These are phyloP conservation scores for Atherix ibis DNA, from an alignment of 2,888 invertebrate genomes.

Conservation along the genomic window DNA sequence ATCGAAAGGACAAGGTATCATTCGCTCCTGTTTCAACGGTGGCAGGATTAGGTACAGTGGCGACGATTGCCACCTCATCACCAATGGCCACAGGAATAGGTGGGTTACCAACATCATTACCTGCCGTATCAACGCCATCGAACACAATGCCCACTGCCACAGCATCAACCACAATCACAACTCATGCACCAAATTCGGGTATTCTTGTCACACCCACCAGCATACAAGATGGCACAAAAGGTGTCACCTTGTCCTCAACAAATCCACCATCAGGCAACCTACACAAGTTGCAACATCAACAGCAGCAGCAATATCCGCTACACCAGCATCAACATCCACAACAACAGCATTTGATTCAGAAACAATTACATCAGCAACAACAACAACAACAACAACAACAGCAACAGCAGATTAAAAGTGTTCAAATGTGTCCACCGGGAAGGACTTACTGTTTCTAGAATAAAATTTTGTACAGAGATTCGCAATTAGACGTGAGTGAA, in stretches of 20 bases:
- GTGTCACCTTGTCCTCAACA: neutral
- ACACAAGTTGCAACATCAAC: slow-evolving; percentile 4
- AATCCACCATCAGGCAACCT: slow-evolving; percentile 4
- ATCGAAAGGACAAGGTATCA: slow-evolving; percentile 16
- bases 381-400: slow-evolving; percentile 14
- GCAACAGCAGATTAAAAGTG: slow-evolving; percentile 11
- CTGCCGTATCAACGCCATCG: too few species aligned
- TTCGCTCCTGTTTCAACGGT: too few species aligned
- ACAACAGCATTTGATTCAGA: slow-evolving; percentile 3
- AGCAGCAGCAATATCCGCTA: slow-evolving; percentile 4
- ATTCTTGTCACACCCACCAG: too few species aligned
- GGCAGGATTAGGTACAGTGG: neutral
- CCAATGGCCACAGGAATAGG: slow-evolving; percentile 18
- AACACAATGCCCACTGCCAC: slow-evolving; percentile 3
- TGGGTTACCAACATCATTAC: slow-evolving; percentile 6
- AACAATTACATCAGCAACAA: slow-evolving; percentile 19
- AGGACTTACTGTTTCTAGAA: slow-evolving; percentile 30
- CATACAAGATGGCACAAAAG: neutral
- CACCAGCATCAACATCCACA: slow-evolving; percentile 4
- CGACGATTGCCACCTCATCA: slow-evolving; percentile 15
- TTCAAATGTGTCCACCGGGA: slow-evolving; percentile 20
- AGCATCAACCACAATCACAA: slow-evolving; percentile 15
- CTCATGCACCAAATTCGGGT: slow-evolving; percentile 19
- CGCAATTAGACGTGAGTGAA: slow-evolving; percentile 13
- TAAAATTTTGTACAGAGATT: slow-evolving; percentile 17